Evolutionary conservation across 2,113 vertebrate species (phyloP), one percentile per base, ranked within the genome.

Genomic region (Struthidea cinerea): DNA sequence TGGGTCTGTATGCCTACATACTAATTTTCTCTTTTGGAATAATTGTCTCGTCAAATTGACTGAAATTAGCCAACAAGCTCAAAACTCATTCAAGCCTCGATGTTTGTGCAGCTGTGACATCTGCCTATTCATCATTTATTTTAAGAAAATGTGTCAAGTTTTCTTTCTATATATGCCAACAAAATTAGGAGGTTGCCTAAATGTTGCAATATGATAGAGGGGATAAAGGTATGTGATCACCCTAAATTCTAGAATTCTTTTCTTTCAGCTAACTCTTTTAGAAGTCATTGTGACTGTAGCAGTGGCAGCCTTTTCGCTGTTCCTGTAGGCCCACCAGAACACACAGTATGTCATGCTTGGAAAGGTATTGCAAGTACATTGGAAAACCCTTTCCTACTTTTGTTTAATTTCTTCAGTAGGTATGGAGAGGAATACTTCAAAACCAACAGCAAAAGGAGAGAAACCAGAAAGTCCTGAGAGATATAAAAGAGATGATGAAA

Each of bases 401-500:
- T 90, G 56, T 69, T 87, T 13, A 71, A 86, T 93, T 91, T 89
- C 63, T 93, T 35, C 65, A 77, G 11, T 70, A 98, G 97, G 93
- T 68, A 67, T 27, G 17, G 97, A 97, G 94, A 60, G 63, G 77
- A 93, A 18, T 50, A 53, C 74, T 89, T 96, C 93, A 91, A 97
- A 96, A 95, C 13, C 82, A 89, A 14, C 89, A 88, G 35, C 55
- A 32, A 96, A 98, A 94, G 80, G 50, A 78, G 57, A 95, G 59
- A 97, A 90, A 53, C 56, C 97, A 85, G 98, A 35, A 84, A 76
- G n/a, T 81, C 88, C 98, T 86, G 98, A 98, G 80, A 98, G 98
- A 15, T 98, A 98, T 71, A 98, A 97, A 73, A 98, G 84, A 49
- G 98, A 99, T n/a, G 96, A 97, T 71, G 97, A 99, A 92, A 98